Base-by-base conservation (phyloP, 2,113 vertebrate species). In the Varanus komodoensis region DNA sequence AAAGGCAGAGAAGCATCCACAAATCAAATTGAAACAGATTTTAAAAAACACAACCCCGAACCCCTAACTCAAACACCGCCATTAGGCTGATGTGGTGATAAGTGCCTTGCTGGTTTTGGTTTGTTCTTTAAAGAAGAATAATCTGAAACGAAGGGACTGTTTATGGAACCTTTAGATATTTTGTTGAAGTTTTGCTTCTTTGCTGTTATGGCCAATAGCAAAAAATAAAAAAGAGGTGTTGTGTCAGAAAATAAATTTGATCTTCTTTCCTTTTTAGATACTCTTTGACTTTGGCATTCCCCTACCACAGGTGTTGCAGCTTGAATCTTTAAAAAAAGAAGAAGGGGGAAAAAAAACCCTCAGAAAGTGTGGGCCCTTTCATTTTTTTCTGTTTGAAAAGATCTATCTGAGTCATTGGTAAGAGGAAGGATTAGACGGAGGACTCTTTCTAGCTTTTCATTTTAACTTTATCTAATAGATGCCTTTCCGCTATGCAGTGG, bases 171-270 rank as follows among this genome's bases (percentile, higher is more conserved):
- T 94, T 78, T 84, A 92, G 88, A 74, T 93, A 91, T 87, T 91
- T 90, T 91, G 79, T 84, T 89, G 73, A 95, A 94, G 86, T 75
- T 95, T 92, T 89, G 12, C 88, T 92, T 75, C 68, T 94, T 92
- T 91, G 90, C 86, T 93, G 96, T 94, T 89, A 89, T 82, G 84
- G 74, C 87, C 80, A 88, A 86, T 57, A 93, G 86, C 79, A 91
- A 93, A 93, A 68, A 84, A 74, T 38, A 82, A 73, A 67, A 73
- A 94, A 82, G 57, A 89, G n/a, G 73, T 57, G 73, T 95, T 73
- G 89, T 86, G 67, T 93, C 89, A 93, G 84, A 95, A 96, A 95
- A 93, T 91, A 95, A 95, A 95, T 93, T 89, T 93, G 69, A 93
- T 94, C 67, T 93, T 86, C 92, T 93, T 77, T 93, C 32, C 52